Evolutionary conservation across 37 sponge, comb jelly and placozoan genomes (phyloP), one percentile per base, ranked within the genome.

Genomic region (Mnemiopsis leidyi): DNA sequence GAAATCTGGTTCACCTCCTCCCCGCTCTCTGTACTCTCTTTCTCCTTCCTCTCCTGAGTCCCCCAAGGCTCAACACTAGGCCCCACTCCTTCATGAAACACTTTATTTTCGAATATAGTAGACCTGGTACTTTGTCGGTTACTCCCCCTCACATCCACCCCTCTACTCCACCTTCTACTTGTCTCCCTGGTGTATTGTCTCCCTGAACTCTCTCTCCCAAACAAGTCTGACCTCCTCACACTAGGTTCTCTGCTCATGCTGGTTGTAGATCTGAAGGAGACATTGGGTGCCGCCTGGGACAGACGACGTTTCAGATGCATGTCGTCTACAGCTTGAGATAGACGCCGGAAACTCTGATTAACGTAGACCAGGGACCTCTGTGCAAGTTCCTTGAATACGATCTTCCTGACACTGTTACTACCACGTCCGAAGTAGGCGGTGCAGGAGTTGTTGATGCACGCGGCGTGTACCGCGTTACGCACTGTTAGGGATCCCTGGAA

Each of bases 341-440:
- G 13, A 18, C 61, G 61, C 13, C 61, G 5, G 61, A 48, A 48
- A 48, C 61, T 48, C 13, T 48, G 61, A 48, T 48, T 48, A 13
- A 48, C 61, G 61, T 48, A 48, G 61, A 48, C 61, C 61, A 48
- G 61, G 61, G 75, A n/a, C 20, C 75, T 71, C n/a, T 71, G 30
- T 28, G 75, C 75, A 7, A 71, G 2, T 18, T 29, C 30, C 30
- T 28, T n/a, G 23, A 71, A 28, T 24, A 28, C 30, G 7, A 29
- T 71, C 75, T 71, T 71, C 3, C 30, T 29, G 75, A 71, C 30
- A 28, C 20, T 71, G 75, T n/a, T 71, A 5, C 30, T 71, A 7
- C 75, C 75, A 7, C 75, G 75, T 5, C 75, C 75, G 20, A 29
- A 71, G 75, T 71, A 71, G n/a, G 30, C 75, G 30, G 75, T 71